phyloP scores from a whole-genome alignment of 2,113 vertebrate species.

The Ginglymostoma cirratum region DNA sequence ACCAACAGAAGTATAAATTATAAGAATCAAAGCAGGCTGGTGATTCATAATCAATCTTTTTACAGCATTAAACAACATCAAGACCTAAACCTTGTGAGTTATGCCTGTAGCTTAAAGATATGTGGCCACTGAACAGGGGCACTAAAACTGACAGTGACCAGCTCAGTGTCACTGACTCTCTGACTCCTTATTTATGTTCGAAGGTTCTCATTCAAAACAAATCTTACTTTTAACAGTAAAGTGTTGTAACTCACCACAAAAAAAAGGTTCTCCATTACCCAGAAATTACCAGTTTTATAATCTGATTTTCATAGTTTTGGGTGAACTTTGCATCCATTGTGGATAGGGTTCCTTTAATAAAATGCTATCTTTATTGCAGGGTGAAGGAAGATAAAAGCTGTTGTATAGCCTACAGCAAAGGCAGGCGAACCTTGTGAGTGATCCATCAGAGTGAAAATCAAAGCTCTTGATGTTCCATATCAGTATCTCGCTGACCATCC shows the following conservation, averaged over 20 bases:
- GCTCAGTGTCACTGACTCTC: not conserved
- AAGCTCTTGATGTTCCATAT: constrained; percentile 2
- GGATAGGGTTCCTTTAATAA: not conserved
- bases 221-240: not conserved
- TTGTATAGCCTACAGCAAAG: not conserved
- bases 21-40: not conserved
- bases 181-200: not conserved
- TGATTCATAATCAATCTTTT: not conserved
- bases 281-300: not conserved
- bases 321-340: not conserved
- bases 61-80: not conserved
- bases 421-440: not conserved
- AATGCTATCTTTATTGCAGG: not conserved
- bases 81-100: not conserved
- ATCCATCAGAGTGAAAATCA: not conserved
- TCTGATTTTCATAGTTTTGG: not conserved
- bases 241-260: not conserved
- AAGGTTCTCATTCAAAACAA: not conserved
- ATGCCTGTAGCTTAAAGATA: not conserved
- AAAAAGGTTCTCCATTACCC: not conserved
- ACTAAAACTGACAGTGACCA: not conserved
- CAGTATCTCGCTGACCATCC: constrained; percentile 15
- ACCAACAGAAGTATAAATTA: not conserved
- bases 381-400: not conserved
- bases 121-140: not conserved